Percentiles rank a stretch among this genome's conserved stretches.
Evolutionary conservation across 23 tunicate genomes (phyloP).

Genomic region (Trididemnum nubilum): DNA sequence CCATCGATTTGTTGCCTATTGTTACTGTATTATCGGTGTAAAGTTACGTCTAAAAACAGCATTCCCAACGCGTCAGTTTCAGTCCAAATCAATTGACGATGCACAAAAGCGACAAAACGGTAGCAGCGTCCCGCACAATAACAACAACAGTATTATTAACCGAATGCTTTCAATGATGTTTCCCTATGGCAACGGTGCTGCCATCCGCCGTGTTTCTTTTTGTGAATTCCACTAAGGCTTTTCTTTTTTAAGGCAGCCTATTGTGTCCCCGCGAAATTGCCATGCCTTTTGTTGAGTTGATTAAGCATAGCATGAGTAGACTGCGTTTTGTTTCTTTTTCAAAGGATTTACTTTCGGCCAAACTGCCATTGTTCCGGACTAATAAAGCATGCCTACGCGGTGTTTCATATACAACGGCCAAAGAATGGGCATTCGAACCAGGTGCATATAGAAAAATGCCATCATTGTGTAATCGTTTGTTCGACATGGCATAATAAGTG

Average conservation of each 20-base stretch:
- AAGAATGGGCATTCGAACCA: background rate
- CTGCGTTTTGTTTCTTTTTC: conserved; percentile 23
- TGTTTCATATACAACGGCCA: background rate
- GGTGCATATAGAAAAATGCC: conserved; percentile 29
- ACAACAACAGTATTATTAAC: conserved; percentile 31
- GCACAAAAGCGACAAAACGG: conserved; percentile 34
- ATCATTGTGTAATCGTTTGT: conserved; percentile 20
- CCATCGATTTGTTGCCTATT: background rate
- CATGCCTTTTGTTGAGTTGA: conserved; percentile 38
- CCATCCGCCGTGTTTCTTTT: conserved; percentile 35
- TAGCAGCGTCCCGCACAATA: conserved; percentile 14
- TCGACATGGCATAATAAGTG: conserved; percentile 4
- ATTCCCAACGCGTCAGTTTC: conserved; percentile 11
- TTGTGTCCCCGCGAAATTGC: conserved; percentile 4
- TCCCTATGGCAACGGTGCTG: conserved; percentile 30
- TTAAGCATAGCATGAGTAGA: conserved; percentile 7
- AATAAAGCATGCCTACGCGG: background rate
- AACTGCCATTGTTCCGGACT: background rate
- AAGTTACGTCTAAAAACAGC: conserved; percentile 26
- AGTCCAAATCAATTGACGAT: conserved; percentile 14
- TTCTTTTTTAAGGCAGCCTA: conserved; percentile 11
- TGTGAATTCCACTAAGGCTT: conserved; percentile 24
- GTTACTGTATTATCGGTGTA: conserved; percentile 18
- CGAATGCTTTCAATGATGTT: conserved; percentile 4
- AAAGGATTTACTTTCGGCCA: conserved; percentile 21